Conservation (phyloP, 2,113 vertebrate genomes). For the Atrichornis clamosus region DNA sequence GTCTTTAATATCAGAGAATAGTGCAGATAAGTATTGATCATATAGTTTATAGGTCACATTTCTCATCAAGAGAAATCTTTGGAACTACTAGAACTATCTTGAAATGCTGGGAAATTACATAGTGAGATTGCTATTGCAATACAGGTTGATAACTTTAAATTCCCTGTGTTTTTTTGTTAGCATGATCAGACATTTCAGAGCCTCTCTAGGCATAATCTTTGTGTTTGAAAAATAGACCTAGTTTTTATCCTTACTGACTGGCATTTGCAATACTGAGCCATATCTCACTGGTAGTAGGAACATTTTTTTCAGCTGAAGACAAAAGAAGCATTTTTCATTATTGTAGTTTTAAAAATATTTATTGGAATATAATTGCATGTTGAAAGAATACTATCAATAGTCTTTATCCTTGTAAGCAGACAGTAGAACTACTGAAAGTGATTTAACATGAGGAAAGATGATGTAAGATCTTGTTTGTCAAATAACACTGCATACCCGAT, state of each 20-base stretch:
- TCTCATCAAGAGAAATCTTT: not conserved
- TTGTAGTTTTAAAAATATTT: not conserved
- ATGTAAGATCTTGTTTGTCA: not conserved
- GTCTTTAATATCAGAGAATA: not conserved
- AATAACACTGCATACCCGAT: rapidly evolving
- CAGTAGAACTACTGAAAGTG: not conserved
- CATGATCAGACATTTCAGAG: not conserved
- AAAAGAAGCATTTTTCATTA: not conserved
- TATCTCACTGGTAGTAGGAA: not conserved
- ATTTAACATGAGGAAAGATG: not conserved
- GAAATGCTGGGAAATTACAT: not conserved
- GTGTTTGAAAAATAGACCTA: not conserved
- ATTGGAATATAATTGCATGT: not conserved
- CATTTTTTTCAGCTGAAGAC: not conserved
- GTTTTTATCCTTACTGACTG: not conserved
- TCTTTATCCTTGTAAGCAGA: not conserved
- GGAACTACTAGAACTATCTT: not conserved
- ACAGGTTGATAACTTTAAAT: not conserved
- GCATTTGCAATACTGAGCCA: not conserved
- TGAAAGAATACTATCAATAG: not conserved
- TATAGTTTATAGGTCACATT: not conserved
- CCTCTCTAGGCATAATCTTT: not conserved
- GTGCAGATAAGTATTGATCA: not conserved
- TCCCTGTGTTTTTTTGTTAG: not conserved
- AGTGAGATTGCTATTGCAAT: not conserved